A percentile compares a stretch with the other conserved stretches of the same genome.
Conservation (phyloP, 2,113 vertebrate species). For the Oxyruncus cristatus region DNA sequence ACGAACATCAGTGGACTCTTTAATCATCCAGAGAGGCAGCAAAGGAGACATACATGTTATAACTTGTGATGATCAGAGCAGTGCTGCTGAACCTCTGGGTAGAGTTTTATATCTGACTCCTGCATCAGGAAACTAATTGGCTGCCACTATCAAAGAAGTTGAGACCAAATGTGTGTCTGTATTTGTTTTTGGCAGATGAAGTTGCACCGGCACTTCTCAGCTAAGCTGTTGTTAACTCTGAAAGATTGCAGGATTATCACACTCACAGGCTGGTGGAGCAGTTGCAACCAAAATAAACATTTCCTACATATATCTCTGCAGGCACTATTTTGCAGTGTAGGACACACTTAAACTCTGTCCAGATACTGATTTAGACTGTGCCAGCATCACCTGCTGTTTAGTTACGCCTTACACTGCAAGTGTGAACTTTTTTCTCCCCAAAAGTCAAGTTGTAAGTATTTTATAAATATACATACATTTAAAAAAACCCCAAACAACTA, state of each 20-base stretch:
- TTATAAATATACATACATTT: background rate
- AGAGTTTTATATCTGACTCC: background rate
- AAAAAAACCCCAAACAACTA: background rate
- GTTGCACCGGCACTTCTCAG: background rate
- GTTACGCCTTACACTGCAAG: background rate
- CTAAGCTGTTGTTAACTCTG: background rate
- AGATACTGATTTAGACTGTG: background rate
- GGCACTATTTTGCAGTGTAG: background rate
- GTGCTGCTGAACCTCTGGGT: background rate
- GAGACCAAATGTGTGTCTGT: background rate
- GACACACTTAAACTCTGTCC: background rate
- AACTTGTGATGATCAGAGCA: slow-evolving; percentile 1
- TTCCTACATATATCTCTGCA: background rate
- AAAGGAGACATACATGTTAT: background rate
- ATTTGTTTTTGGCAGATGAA: background rate
- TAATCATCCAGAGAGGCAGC: background rate
- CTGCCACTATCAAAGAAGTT: background rate
- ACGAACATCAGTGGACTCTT: slow-evolving; percentile 11
- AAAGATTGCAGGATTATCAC: background rate
- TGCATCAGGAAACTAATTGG: background rate
- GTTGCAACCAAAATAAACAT: background rate
- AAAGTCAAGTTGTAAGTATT: background rate
- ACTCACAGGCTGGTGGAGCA: background rate
- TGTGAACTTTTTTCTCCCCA: background rate
- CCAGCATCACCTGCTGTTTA: background rate